These are phyloP conservation scores for Protodeltote pygarga DNA, from an alignment of 2,888 invertebrate genomes.

Conservation along the genomic window DNA sequence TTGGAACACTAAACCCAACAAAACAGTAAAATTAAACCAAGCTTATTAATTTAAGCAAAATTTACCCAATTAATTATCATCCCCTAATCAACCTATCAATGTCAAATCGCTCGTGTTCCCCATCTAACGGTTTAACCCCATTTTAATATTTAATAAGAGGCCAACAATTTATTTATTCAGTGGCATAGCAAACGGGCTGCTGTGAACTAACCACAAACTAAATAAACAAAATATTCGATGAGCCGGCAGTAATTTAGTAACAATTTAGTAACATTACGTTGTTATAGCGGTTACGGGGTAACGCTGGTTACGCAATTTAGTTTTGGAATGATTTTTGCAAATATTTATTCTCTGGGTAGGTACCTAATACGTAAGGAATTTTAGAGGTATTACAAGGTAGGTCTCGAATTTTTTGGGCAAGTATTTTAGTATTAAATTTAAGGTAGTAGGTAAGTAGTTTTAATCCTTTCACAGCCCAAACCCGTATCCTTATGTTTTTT, in stretches of 20 bases:
- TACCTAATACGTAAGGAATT: too few species aligned
- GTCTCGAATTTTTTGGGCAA: too few species aligned
- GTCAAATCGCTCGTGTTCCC: conserved; percentile 54
- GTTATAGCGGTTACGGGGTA: conserved; percentile 44
- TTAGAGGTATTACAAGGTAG: too few species aligned
- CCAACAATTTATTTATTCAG: conserved; percentile 78
- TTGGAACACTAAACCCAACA: too few species aligned
- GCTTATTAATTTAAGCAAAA: too few species aligned
- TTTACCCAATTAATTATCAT: conserved; percentile 19
- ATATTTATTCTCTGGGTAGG: too few species aligned
- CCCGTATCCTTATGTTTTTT: too few species aligned
- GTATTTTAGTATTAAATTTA: too few species aligned
- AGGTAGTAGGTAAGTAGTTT: too few species aligned
- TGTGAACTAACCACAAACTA: conserved; percentile 70
- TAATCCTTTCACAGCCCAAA: too few species aligned
- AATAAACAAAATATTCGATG: conserved; percentile 79
- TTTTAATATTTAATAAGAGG: conserved; percentile 77
- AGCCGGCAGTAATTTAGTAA: conserved; percentile 70
- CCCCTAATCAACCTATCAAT: conserved; percentile 36
- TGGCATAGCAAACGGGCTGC: conserved; percentile 66
- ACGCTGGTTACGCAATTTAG: conserved; percentile 39
- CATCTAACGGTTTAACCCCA: conserved; percentile 53
- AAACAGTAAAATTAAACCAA: too few species aligned
- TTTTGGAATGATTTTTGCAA: conserved; percentile 22
- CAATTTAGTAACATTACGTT: conserved; percentile 59